phyloP scores from a whole-genome alignment of 2,888 invertebrate genomes.

The Apoda limacodes region DNA sequence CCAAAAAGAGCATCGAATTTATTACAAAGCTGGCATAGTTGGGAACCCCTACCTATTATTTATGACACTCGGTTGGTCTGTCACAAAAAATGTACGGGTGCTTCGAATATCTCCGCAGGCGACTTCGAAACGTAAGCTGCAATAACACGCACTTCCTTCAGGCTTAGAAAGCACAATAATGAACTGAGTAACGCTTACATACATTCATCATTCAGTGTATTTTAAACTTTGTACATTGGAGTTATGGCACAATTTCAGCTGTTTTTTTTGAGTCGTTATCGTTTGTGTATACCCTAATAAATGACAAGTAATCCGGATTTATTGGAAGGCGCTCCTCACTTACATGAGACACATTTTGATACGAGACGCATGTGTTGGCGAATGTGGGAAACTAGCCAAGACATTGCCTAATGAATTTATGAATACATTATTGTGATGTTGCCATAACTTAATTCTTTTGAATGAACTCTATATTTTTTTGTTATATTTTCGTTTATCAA shows the following conservation, averaged over 20 bases:
- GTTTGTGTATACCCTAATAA: slow-evolving; percentile 13
- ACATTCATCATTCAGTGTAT: slow-evolving; percentile 23
- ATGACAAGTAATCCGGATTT: slow-evolving; percentile 56
- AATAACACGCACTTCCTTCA: slow-evolving; percentile 66
- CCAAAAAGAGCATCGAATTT: slow-evolving; percentile 68
- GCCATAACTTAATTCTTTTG: too few species aligned
- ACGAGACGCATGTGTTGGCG: slow-evolving; percentile 60
- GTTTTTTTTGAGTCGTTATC: neutral
- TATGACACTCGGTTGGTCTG: slow-evolving; percentile 68
- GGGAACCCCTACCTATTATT: slow-evolving; percentile 68
- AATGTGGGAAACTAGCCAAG: slow-evolving; percentile 68
- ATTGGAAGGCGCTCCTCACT: slow-evolving; percentile 53
- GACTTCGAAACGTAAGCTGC: slow-evolving; percentile 64
- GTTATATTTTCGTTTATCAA: too few species aligned
- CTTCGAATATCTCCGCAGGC: slow-evolving; percentile 66
- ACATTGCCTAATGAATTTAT: slow-evolving; percentile 59
- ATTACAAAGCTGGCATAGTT: slow-evolving; percentile 61
- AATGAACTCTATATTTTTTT: too few species aligned
- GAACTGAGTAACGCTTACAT: slow-evolving; percentile 33
- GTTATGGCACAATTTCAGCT: slow-evolving; percentile 25
- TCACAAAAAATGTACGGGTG: slow-evolving; percentile 68
- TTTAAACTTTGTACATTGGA: slow-evolving; percentile 33
- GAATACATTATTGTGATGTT: slow-evolving; percentile 47
- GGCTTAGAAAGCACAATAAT: slow-evolving; percentile 34
- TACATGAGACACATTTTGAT: slow-evolving; percentile 47